A percentile compares a stretch with the other conserved stretches of the same genome.
Evolutionary conservation across 2,888 invertebrate genomes (phyloP).

Genomic region (Onchidella celtica): DNA sequence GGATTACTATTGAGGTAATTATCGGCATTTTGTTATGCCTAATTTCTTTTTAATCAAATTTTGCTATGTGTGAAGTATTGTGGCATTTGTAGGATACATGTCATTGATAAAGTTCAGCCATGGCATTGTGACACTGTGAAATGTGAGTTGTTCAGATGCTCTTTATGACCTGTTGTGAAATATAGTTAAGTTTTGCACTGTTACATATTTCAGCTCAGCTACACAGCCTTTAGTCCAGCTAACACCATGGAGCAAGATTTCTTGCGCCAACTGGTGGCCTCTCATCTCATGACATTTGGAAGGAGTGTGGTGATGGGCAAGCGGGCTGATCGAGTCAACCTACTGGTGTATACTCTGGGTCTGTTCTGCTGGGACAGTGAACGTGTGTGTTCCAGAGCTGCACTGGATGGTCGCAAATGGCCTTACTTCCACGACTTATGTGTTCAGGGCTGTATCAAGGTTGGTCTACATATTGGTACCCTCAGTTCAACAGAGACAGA

Average conservation of each 20-base stretch:
- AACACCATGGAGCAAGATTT: constrained; percentile 71
- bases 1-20: too few relatives aligned
- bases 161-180: too few relatives aligned
- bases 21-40: too few relatives aligned
- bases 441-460: constrained; percentile 73
- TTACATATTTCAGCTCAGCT: constrained; percentile 68
- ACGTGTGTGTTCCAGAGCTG: constrained; percentile 67
- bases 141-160: too few relatives aligned
- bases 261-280: constrained; percentile 68
- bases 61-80: too few relatives aligned
- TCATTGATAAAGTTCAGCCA: too few relatives aligned
- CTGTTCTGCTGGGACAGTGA: constrained; percentile 71
- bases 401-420: constrained; percentile 61
- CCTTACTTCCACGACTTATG: constrained; percentile 73
- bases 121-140: too few relatives aligned
- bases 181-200: too few relatives aligned
- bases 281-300: constrained; percentile 75
- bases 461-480: too few relatives aligned
- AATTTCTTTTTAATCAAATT: too few relatives aligned
- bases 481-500: too few relatives aligned
- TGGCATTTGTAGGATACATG: too few relatives aligned
- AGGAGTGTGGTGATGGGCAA: constrained; percentile 70
- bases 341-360: constrained; percentile 72
- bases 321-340: constrained; percentile 68
- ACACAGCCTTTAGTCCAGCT: constrained; percentile 70